Evolutionary conservation across 2,113 vertebrate genomes (phyloP), one percentile per base, ranked within the genome.

Genomic region (Ictalurus punctatus): DNA sequence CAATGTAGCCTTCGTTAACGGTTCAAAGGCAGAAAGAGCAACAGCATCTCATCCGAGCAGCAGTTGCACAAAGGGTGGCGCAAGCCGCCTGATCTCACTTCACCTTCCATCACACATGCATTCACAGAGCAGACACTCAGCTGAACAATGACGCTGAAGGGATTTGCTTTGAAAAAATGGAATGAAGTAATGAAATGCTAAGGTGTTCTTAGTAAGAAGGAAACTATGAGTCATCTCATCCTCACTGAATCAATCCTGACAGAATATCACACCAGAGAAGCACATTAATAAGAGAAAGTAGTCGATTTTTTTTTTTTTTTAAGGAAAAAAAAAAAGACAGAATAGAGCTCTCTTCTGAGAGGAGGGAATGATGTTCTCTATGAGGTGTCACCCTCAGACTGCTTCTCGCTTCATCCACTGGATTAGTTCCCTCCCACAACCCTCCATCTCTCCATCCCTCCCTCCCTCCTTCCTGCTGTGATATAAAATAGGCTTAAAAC

Each of bases 401-500:
- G 94, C 93, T 94, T 94, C 94, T 93, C 92, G 91, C 91, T 79
- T 86, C 76, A 76, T 83, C 65, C 21, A 30, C 58, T 86, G 30
- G 17, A 87, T 85, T 65, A 86, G 73, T 80, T 89, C 74, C 91
- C 87, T 87, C 83, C 84, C 91, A 82, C 90, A 85, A 79, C 69
- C 71, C 86, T 80, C 54, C 59, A 86, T 52, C 90, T 54, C 59
- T 91, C 93, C 92, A 92, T 91, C 84, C 88, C 92, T 92, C 93
- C 88, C 92, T 92, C 93, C 92, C 92, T 91, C 90, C 85, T 84
- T 95, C 94, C 93, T 95, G 95, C 94, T 95, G 94, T 95, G 94
- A 93, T 92, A 90, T 92, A 90, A 91, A 92, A 91, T 91, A 91
- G 91, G 92, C 92, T 93, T 92, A 92, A 93, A 92, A 89, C 91